These are phyloP conservation scores for Junonia oenone DNA, from an alignment of 2,888 invertebrate genomes.

Conservation along the genomic window DNA sequence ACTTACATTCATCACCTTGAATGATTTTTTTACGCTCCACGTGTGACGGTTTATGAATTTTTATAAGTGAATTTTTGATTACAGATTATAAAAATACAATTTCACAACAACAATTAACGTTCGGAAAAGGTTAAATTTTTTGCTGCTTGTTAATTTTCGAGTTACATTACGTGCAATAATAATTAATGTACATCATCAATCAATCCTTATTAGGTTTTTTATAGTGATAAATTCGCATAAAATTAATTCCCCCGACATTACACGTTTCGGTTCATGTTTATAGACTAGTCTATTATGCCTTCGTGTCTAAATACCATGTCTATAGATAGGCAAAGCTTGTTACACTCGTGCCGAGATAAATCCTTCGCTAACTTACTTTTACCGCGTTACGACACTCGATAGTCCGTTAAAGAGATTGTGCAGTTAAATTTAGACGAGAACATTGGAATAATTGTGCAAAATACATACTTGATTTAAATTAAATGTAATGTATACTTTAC, in stretches of 20 bases:
- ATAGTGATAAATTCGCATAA: background rate
- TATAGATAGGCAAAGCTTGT: constrained; percentile 20
- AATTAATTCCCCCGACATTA: background rate
- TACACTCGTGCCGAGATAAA: constrained; percentile 10
- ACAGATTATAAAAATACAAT: background rate
- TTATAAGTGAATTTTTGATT: background rate
- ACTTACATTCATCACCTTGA: background rate
- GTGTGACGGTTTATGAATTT: background rate
- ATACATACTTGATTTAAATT: background rate
- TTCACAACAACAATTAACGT: background rate
- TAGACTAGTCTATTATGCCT: background rate
- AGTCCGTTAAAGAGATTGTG: constrained; percentile 15
- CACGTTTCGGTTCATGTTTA: background rate
- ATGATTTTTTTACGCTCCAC: background rate
- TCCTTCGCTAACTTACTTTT: constrained; percentile 10
- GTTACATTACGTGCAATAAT: background rate
- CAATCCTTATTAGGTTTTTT: background rate
- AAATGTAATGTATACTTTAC: background rate
- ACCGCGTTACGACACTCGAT: constrained; percentile 17
- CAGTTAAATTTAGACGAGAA: constrained; percentile 13
- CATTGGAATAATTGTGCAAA: background rate
- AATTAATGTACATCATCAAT: background rate
- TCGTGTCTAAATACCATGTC: constrained; percentile 9
- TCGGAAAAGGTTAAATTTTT: background rate
- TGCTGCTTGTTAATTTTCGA: background rate